phyloP scores from a whole-genome alignment of 2,797 vertebrate species.

The Xiphorhynchus erythropygius region DNA sequence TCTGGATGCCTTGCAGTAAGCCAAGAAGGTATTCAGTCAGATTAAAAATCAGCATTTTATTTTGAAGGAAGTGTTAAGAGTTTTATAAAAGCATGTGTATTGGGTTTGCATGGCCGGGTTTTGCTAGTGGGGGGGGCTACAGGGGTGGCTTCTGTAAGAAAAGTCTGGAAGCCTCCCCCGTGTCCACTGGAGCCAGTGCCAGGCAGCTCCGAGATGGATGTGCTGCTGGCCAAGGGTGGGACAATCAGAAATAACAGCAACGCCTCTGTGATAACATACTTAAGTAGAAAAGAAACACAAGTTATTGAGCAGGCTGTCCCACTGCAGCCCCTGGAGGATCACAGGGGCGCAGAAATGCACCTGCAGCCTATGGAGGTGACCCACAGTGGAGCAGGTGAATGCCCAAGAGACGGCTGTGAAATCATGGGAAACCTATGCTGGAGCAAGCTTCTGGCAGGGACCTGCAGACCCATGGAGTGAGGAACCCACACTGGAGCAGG shows the following conservation, averaged over 20 bases:
- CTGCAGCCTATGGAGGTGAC: no score
- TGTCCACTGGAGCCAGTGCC: not conserved
- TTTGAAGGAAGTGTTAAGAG: not conserved
- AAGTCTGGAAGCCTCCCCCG: not conserved
- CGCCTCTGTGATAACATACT: not conserved
- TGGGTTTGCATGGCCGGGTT: rapidly evolving
- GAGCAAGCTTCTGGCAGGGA: not conserved
- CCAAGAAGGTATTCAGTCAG: not conserved
- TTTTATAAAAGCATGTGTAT: not conserved
- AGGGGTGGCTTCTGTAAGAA: not conserved
- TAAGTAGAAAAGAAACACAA: not conserved
- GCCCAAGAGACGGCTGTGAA: not conserved
- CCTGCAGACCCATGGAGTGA: not conserved
- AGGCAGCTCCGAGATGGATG: not conserved
- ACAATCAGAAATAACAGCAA: not conserved
- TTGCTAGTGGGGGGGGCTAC: no score
- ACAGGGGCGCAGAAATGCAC: not conserved
- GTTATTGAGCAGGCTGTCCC: not conserved
- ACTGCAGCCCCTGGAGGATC: not conserved
- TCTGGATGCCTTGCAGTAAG: not conserved
- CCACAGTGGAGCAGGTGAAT: not conserved
- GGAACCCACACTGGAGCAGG: no score
- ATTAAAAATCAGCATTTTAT: not conserved
- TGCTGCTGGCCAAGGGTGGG: not conserved
- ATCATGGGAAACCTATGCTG: not conserved